Percentiles rank a stretch among this genome's conserved stretches.
Evolutionary conservation across 2,888 invertebrate species (phyloP).

Genomic region (Drosophila setosimentum): DNA sequence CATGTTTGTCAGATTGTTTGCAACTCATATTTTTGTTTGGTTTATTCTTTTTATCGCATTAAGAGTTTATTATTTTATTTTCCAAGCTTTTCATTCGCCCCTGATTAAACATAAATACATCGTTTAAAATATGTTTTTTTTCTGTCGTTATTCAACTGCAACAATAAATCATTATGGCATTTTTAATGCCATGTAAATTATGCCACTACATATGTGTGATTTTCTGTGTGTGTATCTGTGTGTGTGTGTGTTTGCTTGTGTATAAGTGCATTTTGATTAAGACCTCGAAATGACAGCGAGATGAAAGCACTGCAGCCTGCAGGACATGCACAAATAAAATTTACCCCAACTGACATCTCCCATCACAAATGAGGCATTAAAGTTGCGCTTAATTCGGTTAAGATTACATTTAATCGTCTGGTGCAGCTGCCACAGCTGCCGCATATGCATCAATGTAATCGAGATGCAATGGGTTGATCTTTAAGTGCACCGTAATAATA

Average conservation of each 20-base stretch:
- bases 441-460: slow-evolving; percentile 2
- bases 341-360: slow-evolving; percentile 35
- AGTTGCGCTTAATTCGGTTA: slow-evolving; percentile 62
- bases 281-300: slow-evolving; percentile 34
- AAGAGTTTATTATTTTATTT: slow-evolving; percentile 42
- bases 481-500: slow-evolving; percentile 21
- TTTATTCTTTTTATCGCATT: slow-evolving; percentile 19
- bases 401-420: slow-evolving; percentile 39
- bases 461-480: slow-evolving; percentile 5
- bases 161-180: slow-evolving; percentile 73
- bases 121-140: slow-evolving; percentile 68
- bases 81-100: slow-evolving; percentile 29
- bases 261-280: slow-evolving; percentile 26
- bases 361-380: slow-evolving; percentile 57
- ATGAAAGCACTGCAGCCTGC: slow-evolving; percentile 27
- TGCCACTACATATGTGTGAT: slow-evolving; percentile 45
- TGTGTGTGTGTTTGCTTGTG: slow-evolving; percentile 13
- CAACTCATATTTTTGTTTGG: slow-evolving; percentile 9
- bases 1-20: slow-evolving; percentile 23
- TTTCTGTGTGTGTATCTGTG: slow-evolving; percentile 18
- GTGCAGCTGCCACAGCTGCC: background rate
- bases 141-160: slow-evolving; percentile 31
- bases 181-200: slow-evolving; percentile 74
- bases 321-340: slow-evolving; percentile 13
- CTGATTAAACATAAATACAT: slow-evolving; percentile 68